Evolutionary conservation across 2,797 vertebrate genomes (phyloP).

Genomic region (Trematomus bernacchii): DNA sequence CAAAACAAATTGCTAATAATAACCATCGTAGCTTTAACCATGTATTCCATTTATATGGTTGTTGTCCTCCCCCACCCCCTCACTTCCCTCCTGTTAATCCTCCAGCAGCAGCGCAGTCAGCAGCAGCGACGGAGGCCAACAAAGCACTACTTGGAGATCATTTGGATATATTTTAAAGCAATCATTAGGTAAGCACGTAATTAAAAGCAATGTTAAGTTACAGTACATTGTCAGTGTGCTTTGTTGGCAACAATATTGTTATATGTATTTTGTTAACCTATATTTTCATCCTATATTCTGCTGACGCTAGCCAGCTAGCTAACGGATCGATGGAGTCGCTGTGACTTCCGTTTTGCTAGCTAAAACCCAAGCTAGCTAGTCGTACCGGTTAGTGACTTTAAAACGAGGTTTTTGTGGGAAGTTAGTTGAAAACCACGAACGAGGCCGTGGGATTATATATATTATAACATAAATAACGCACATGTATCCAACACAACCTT

Average conservation of each 20-base stretch:
- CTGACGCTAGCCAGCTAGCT: conserved; percentile 60
- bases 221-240: rapidly evolving
- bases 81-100: conserved; percentile 74
- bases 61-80: conserved; percentile 61
- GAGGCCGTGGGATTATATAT: rapidly evolving
- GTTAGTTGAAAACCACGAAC: rapidly evolving
- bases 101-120: conserved; percentile 60
- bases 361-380: conserved; percentile 49
- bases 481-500: rapidly evolving
- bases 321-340: conserved; percentile 50
- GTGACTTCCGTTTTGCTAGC: conserved; percentile 77
- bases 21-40: too few relatives aligned
- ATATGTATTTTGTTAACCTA: not conserved
- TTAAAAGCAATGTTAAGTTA: rapidly evolving
- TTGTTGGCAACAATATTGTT: rapidly evolving
- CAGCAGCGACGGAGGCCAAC: conserved; percentile 70
- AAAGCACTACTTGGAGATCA: conserved; percentile 65
- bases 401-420: not conserved
- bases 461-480: not conserved
- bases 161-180: conserved; percentile 53
- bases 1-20: too few relatives aligned
- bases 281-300: conserved; percentile 46
- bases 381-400: conserved; percentile 35
- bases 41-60: not conserved
- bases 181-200: conserved; percentile 60